Base-by-base conservation (phyloP, 2,113 vertebrate genomes). In the Copsychus sechellarum region DNA sequence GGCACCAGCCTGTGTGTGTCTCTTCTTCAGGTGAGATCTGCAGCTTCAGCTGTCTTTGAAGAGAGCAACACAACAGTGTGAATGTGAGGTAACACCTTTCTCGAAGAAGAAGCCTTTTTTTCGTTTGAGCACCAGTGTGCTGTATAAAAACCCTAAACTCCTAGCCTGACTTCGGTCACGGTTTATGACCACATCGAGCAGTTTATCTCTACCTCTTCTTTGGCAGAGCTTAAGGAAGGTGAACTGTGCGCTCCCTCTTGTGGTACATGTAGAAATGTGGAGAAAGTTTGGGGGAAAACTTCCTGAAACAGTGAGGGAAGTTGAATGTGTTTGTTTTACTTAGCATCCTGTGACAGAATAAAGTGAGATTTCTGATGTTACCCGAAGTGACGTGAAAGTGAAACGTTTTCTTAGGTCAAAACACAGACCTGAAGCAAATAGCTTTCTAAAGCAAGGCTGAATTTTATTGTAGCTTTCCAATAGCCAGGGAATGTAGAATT, bases 241-340 rank as follows among this genome's bases (percentile, higher is more conserved):
- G 91, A 93, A 26, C 93, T 95, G 76, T 78, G 92, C n/a, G 38
- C 94, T 92, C 98, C 97, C 97, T 97, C 97, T 88, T 48, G 97
- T 97, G 97, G 97, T 48, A 80, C 45, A 40, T 18, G 3, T 5
- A 26, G 62, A 61, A 73, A 94, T 8, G 40, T 8, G 45, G 33
- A 57, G 45, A 26, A 81, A 56, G 16, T 74, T 54, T 11, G 1
- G 31, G 43, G 23, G 5, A 62, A 93, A 88, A 1, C 74, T 56
- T 34, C 14, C 15, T 0, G 0, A 29, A 21, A 21, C 8, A 6
- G 28, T 13, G 38, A 18, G 15, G 20, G 58, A 78, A 73, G 38
- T 6, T 5, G 33, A 12, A 12, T 22, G 21, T 81, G 12, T 26
- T 21, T 0, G 0, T 72, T 90, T 90, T 54, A 24, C 42, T 48